A percentile compares a stretch with the other conserved stretches of the same genome.
Conservation (phyloP, 2,888 invertebrate species). For the Synanthedon tipuliformis region DNA sequence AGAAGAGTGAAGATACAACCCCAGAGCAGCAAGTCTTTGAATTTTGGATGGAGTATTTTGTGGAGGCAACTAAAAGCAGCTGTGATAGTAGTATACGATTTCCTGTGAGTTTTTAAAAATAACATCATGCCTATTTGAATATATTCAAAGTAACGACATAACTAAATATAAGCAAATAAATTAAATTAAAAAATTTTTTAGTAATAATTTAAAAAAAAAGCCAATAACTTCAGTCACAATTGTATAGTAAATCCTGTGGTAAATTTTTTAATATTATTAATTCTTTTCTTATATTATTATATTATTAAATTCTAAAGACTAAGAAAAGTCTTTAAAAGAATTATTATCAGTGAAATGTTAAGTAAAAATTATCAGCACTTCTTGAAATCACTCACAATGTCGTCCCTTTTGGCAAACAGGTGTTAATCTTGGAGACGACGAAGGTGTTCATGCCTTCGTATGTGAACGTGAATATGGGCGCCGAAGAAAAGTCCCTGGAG, state of each 20-base stretch:
- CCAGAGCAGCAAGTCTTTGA: slow-evolving; percentile 91
- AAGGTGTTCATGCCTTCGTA: slow-evolving; percentile 96
- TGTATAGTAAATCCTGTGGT: too few relatives aligned
- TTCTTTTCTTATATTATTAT: too few relatives aligned
- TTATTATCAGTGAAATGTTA: too few relatives aligned
- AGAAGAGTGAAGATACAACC: slow-evolving; percentile 79
- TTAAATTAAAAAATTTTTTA: too few relatives aligned
- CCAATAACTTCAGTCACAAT: too few relatives aligned
- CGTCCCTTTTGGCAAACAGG: slow-evolving; percentile 46
- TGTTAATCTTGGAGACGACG: slow-evolving; percentile 89
- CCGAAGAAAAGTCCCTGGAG: slow-evolving; percentile 91
- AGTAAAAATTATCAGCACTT: background rate
- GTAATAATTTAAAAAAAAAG: too few relatives aligned
- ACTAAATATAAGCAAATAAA: too few relatives aligned
- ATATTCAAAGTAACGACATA: too few relatives aligned
- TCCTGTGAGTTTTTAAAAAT: slow-evolving; percentile 73
- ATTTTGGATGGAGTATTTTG: slow-evolving; percentile 99
- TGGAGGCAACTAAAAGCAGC: slow-evolving; percentile 89
- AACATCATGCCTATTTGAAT: too few relatives aligned
- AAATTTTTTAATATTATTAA: too few relatives aligned
- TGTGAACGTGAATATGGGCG: slow-evolving; percentile 93
- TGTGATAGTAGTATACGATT: slow-evolving; percentile 87
- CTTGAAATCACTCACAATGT: background rate
- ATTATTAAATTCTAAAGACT: too few relatives aligned
- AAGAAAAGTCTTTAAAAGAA: too few relatives aligned